A percentile compares a stretch with the other conserved stretches of the same genome.
Evolutionary conservation across 2,888 invertebrate genomes (phyloP).

Genomic region (Zeuzera pyrina): DNA sequence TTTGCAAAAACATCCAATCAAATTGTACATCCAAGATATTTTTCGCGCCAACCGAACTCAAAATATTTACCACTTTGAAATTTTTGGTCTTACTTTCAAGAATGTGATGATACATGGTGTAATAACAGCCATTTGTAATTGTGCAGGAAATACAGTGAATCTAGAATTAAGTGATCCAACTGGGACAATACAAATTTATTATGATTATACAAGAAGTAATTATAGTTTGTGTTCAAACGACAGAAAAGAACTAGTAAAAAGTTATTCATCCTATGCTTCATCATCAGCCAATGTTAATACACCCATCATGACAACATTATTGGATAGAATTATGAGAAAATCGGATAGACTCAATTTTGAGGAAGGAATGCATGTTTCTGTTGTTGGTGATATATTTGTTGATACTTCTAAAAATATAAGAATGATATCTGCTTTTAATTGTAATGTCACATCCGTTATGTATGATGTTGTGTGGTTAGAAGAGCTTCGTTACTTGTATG

Average conservation of each 20-base stretch:
- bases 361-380: slow-evolving; percentile 38
- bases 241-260: slow-evolving; percentile 31
- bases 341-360: slow-evolving; percentile 26
- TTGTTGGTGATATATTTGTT: slow-evolving; percentile 56
- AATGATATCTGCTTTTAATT: slow-evolving; percentile 51
- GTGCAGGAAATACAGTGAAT: slow-evolving; percentile 26
- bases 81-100: slow-evolving; percentile 51
- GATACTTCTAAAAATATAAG: slow-evolving; percentile 35
- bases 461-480: slow-evolving; percentile 58
- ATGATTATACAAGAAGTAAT: slow-evolving; percentile 40
- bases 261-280: slow-evolving; percentile 33
- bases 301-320: slow-evolving; percentile 38
- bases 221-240: slow-evolving; percentile 23
- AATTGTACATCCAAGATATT: slow-evolving; percentile 58
- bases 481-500: slow-evolving; percentile 54
- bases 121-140: slow-evolving; percentile 45
- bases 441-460: slow-evolving; percentile 34
- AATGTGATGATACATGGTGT: slow-evolving; percentile 58
- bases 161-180: slow-evolving; percentile 56
- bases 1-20: slow-evolving; percentile 40
- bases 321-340: slow-evolving; percentile 34
- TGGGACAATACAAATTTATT: slow-evolving; percentile 50
- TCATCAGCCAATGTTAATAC: slow-evolving; percentile 36
- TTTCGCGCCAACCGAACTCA: slow-evolving; percentile 46
- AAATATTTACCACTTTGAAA: slow-evolving; percentile 51